Percentiles rank a stretch among this genome's conserved stretches.
Evolutionary conservation across 2,888 invertebrate genomes (phyloP).

Genomic region (Hermaeophaga mercurialis): DNA sequence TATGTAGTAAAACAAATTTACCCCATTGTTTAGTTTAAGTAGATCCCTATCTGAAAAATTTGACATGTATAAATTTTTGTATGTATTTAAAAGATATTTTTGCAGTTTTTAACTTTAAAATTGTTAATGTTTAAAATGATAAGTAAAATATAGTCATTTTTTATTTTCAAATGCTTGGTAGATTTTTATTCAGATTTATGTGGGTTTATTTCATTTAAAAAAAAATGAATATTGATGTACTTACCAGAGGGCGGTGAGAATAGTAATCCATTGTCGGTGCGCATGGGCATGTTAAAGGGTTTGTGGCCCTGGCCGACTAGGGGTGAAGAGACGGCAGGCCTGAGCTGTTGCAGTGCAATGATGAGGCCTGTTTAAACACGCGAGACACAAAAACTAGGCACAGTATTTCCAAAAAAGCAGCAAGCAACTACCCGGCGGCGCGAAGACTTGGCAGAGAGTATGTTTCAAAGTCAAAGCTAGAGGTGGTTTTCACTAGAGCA

Average conservation of each 20-base stretch:
- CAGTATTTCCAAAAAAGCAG: conserved; percentile 10
- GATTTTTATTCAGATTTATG: not conserved
- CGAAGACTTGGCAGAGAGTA: not conserved
- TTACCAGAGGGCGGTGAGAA: conserved; percentile 54
- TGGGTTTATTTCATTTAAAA: not conserved
- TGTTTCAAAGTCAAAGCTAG: not conserved
- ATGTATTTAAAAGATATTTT: no score
- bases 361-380: conserved; percentile 43
- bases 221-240: conserved; percentile 20
- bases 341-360: conserved; percentile 50
- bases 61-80: no score
- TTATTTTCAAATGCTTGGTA: no score
- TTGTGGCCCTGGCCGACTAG: conserved; percentile 24
- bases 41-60: no score
- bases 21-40: no score
- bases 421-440: conserved; percentile 7
- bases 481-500: conserved; percentile 30
- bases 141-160: no score
- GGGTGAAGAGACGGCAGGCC: conserved; percentile 44
- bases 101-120: no score
- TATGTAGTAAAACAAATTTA: no score
- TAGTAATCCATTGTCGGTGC: conserved; percentile 57
- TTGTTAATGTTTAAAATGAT: no score
- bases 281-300: conserved; percentile 50
- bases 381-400: conserved; percentile 39